Conservation (phyloP, 2,888 invertebrate species). For the Acanthosepion esculentum region DNA sequence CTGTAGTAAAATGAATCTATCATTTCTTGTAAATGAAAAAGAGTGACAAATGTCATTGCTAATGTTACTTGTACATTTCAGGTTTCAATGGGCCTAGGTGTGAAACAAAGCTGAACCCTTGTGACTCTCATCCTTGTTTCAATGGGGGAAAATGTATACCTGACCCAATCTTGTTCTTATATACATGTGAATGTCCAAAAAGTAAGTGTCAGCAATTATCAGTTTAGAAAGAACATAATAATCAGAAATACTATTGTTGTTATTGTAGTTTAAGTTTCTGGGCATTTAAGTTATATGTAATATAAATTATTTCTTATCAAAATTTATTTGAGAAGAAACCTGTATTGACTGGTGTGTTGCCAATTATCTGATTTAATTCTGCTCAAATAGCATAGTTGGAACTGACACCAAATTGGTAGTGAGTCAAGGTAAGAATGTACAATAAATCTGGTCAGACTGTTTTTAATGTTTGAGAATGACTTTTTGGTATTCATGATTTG, state of each 20-base stretch:
- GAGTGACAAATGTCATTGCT: background rate
- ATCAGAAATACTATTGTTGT: background rate
- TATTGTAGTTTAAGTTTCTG: too few species aligned
- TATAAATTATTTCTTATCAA: too few species aligned
- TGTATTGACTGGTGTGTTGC: too few species aligned
- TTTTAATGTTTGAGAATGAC: too few species aligned
- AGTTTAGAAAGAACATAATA: background rate
- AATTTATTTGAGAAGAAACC: too few species aligned
- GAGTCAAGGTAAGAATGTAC: too few species aligned
- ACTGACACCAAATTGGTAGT: too few species aligned
- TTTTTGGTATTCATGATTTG: too few species aligned
- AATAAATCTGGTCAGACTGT: too few species aligned
- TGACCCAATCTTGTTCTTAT: background rate
- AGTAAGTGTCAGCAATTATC: background rate
- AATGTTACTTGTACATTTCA: background rate
- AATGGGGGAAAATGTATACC: background rate
- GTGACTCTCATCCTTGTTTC: conserved; percentile 34
- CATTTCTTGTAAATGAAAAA: background rate
- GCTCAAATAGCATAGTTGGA: too few species aligned
- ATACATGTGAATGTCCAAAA: background rate
- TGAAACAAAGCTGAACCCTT: background rate
- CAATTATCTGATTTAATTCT: too few species aligned
- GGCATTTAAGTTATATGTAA: too few species aligned
- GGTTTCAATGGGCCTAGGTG: background rate
- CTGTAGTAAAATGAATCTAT: background rate